Evolutionary conservation across 2,113 vertebrate genomes (phyloP), one percentile per base, ranked within the genome.

Genomic region (Antigone vipio): DNA sequence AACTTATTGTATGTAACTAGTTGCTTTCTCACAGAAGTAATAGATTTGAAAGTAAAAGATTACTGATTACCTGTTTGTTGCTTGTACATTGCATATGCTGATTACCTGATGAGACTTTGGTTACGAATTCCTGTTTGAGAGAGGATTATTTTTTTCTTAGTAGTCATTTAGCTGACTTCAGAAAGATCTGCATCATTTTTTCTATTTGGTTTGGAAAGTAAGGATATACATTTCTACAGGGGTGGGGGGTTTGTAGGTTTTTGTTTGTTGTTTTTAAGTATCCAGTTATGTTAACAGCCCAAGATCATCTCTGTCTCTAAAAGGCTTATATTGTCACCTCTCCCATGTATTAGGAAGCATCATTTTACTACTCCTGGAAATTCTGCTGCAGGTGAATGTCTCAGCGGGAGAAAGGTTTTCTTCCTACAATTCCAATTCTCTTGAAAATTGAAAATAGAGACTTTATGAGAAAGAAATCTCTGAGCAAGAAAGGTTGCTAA

Each of bases 391-490:
- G 56, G 73, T 94, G 56, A 95, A 84, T 81, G 32, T n/a, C 81
- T 90, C 92, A 90, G 82, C 56, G 67, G 92, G 79, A 64, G 71
- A 69, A 96, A 86, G 30, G 12, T 72, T 92, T 95, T 79, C 58
- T 93, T 86, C 73, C 55, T 68, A 26, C 27, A 62, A 2, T 63
- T 85, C 24, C 40, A 58, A 12, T 96, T 95, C 62, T 84, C 40
- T 86, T 97, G 85, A 81, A 94, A 95, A 92, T 42, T 66, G 79
- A 89, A 95, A 92, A 79, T 29, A 74, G 63, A 81, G 34, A 15
- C 63, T 83, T 90, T 27, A 76, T 35, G 12, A 75, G 68, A 91
- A 85, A 66, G 32, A 81, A 85, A 84, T 74, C 50, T 88, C 49
- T 59, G 30, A 71, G 69, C 55, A 47, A 2, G 16, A 78, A 62